Base-by-base conservation (phyloP, 2,113 vertebrate genomes). In the Pluvialis apricaria region DNA sequence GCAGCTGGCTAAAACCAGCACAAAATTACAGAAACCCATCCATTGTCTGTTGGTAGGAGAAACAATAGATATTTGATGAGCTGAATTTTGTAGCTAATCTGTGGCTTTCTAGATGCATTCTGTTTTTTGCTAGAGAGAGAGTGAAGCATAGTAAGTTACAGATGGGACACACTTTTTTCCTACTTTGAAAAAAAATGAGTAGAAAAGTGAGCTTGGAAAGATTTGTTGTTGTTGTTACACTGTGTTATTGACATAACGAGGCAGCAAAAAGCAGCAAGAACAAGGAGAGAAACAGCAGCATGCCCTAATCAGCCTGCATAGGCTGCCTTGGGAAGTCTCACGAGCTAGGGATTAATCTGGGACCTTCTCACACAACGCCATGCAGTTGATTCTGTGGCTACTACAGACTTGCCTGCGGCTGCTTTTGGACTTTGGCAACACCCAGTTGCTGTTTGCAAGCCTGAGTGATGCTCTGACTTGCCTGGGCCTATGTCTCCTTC, bases 381-480 rank as follows among this genome's bases (percentile, higher is more conserved):
- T 18, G 45, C 29, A 62, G 51, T 57, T 42, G 42, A 20, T 91
- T 68, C 72, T 72, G n/a, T 87, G 83, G 45, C 84, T 81, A 82
- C 73, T 49, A 32, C 61, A 68, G 86, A 47, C 69, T 31, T 84
- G 80, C 77, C 83, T 54, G 52, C 1, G 8, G 47, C 49, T 91
- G 66, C 44, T 82, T 79, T 82, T 36, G 83, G 62, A 52, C 83
- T 90, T 85, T 2, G 44, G 89, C 70, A 96, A 97, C 78, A 71
- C 70, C 57, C 47, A 2, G 15, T 29, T 82, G 60, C 85, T 86
- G 83, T 45, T 95, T 66, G 36, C 15, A 68, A 80, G 61, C 62
- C 42, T 82, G 62, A 82, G 70, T 25, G 58, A 73, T 76, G 92
- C 70, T 85, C 54, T 85, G 86, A 89, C 96, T 92, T 97, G 96